These are phyloP conservation scores for Theretra japonica DNA, from an alignment of 2,888 invertebrate species.

Conservation along the genomic window DNA sequence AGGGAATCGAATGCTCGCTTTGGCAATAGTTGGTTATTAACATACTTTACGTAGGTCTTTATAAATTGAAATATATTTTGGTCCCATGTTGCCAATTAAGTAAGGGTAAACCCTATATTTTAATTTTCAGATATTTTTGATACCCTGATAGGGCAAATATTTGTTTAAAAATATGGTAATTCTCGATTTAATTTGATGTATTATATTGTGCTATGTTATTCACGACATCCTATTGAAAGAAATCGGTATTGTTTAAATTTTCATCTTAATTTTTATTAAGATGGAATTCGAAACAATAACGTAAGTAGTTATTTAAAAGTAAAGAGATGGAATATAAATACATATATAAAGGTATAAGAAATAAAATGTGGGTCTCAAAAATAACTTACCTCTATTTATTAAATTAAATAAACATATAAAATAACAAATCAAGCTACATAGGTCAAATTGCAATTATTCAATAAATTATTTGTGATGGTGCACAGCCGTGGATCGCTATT, in stretches of 20 bases:
- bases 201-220: not conserved
- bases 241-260: too few relatives aligned
- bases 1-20: not conserved
- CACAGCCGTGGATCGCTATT: conserved; percentile 15
- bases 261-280: too few relatives aligned
- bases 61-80: too few relatives aligned
- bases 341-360: not conserved
- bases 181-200: too few relatives aligned
- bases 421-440: not conserved
- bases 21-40: not conserved
- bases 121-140: not conserved
- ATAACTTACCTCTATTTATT: not conserved
- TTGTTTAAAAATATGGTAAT: not conserved
- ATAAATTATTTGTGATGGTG: conserved; percentile 22
- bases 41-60: too few relatives aligned
- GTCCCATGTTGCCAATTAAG: too few relatives aligned
- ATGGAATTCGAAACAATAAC: too few relatives aligned
- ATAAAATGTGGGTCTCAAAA: not conserved
- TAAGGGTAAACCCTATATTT: too few relatives aligned
- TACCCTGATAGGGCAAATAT: not conserved
- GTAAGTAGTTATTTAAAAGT: too few relatives aligned
- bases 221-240: not conserved
- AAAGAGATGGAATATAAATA: not conserved
- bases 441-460: conserved; percentile 7
- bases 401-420: not conserved